Percentiles rank a stretch among this genome's conserved stretches.
These are phyloP conservation scores for Bellardia bayeri DNA, from an alignment of 2,888 invertebrate species.

Conservation along the genomic window DNA sequence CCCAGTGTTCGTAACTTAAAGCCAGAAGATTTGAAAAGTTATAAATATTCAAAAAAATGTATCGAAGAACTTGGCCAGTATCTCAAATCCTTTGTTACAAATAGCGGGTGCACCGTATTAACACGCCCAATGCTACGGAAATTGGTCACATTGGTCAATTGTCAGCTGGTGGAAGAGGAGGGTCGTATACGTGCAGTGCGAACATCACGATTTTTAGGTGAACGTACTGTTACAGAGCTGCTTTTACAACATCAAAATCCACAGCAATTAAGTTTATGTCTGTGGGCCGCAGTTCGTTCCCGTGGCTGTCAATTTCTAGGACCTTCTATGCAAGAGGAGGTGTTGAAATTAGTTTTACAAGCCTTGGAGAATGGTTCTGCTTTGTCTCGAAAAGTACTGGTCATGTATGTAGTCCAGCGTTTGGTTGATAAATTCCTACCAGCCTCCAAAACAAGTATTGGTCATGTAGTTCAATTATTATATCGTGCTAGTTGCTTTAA, in stretches of 20 bases:
- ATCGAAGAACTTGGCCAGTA: conserved; percentile 95
- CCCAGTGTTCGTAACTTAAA: conserved; percentile 84
- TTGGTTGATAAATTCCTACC: conserved; percentile 97
- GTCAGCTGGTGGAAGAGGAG: conserved; percentile 96
- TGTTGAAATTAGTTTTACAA: conserved; percentile 95
- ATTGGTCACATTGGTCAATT: conserved; percentile 95
- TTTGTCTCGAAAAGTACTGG: conserved; percentile 95
- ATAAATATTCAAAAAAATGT: conserved; percentile 89
- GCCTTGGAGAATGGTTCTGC: conserved; percentile 98
- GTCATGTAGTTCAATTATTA: conserved; percentile 98
- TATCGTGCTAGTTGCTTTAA: conserved; percentile 99
- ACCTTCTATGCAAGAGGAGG: conserved; percentile 99
- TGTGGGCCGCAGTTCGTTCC: conserved; percentile 98
- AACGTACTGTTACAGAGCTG: conserved; percentile 96
- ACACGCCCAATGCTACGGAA: conserved; percentile 98
- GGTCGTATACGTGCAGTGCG: conserved; percentile 91
- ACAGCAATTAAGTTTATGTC: conserved; percentile 94
- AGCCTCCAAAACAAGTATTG: conserved; percentile 99
- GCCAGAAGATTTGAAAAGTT: conserved; percentile 85
- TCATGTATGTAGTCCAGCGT: conserved; percentile 99
- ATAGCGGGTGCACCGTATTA: conserved; percentile 84
- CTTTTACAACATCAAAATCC: conserved; percentile 98
- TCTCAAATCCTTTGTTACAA: conserved; percentile 91
- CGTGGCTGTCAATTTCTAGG: conserved; percentile 99
- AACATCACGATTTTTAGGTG: conserved; percentile 96